Percentiles rank a stretch among this genome's conserved stretches.
Evolutionary conservation across 1,140 invertebrate genomes (phyloP).

Genomic region (Drosophila tropicalis): DNA sequence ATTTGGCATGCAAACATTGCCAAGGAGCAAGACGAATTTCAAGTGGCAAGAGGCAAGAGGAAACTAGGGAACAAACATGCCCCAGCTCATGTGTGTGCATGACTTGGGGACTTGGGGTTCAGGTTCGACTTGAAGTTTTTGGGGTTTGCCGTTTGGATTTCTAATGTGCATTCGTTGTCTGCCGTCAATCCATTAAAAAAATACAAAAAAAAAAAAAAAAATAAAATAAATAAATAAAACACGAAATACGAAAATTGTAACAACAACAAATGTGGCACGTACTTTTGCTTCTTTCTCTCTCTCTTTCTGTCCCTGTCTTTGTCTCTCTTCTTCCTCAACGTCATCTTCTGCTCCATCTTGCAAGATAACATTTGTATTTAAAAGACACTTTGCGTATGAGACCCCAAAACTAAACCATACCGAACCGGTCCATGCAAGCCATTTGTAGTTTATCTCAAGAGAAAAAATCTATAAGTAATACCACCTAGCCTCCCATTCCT

Average conservation of each 20-base stretch:
- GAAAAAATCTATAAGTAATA: slow-evolving; percentile 73
- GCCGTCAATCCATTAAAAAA: slow-evolving; percentile 73
- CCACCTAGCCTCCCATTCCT: neutral
- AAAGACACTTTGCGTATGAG: slow-evolving; percentile 71
- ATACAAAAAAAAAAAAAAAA: neutral
- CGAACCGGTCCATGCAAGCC: slow-evolving; percentile 31
- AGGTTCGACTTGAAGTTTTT: slow-evolving; percentile 24
- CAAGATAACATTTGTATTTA: slow-evolving; percentile 77
- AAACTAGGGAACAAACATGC: slow-evolving; percentile 33
- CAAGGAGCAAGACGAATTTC: slow-evolving; percentile 5
- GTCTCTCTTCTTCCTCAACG: slow-evolving; percentile 10
- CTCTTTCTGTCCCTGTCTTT: neutral
- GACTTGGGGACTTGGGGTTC: slow-evolving; percentile 38
- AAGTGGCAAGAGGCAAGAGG: neutral
- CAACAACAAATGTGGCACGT: slow-evolving; percentile 67
- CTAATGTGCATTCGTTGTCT: slow-evolving; percentile 77
- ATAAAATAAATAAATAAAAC: neutral
- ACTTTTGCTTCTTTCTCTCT: slow-evolving; percentile 25
- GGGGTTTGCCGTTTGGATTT: slow-evolving; percentile 51
- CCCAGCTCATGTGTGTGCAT: slow-evolving; percentile 49
- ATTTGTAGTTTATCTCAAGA: slow-evolving; percentile 78
- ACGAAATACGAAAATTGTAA: slow-evolving; percentile 50
- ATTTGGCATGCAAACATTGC: slow-evolving; percentile 52
- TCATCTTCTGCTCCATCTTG: slow-evolving; percentile 22
- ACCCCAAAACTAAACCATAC: slow-evolving; percentile 10